Evolutionary conservation across 2,797 vertebrate species (phyloP), one percentile per base, ranked within the genome.

Genomic region (Propithecus perrieri): DNA sequence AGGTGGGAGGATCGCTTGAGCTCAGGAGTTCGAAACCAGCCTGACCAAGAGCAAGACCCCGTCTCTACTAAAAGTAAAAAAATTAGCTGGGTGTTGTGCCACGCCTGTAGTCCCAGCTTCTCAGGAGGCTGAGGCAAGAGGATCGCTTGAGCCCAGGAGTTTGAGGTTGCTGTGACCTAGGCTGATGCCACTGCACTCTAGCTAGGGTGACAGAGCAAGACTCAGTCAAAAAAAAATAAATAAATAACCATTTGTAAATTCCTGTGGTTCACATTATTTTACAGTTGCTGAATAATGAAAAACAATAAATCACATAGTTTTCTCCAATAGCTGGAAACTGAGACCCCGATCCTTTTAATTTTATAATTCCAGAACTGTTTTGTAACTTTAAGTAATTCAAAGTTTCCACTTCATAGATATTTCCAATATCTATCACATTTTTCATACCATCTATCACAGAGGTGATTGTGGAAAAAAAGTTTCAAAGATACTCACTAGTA

Each of bases 261-360:
- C 17, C 46, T 84, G 20, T 87, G 17, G 26, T 50, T 90, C n/a
- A 8, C 0, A 50, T 76, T 1, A 71, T 38, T 96, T 89, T 76
- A 76, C 2, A 83, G 22, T 48, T 94, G 10, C 11, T 88, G 96
- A 93, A 63, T 69, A 85, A 85, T 57, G n/a, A 88, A 92, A 91
- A 74, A 76, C 26, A 74, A 4, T 43, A 89, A 79, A 46, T 65
- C 12, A 75, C 38, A 84, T 53, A 10, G 9, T 38, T 89, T 74
- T 91, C 22, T 35, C 22, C 59, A 41, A 53, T 22, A 59, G 41
- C 41, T 90, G 12, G 4, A 53, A 89, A 69, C 26, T 20, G 22
- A 92, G 46, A 85, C 0, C 18, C 2, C 80, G 28, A 48, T 78
- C 0, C 22, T 55, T 74, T 65, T 38, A 59, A 35, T 94, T 81